phyloP scores from a whole-genome alignment of 2,113 vertebrate species.

The Neotragus pygmaeus region DNA sequence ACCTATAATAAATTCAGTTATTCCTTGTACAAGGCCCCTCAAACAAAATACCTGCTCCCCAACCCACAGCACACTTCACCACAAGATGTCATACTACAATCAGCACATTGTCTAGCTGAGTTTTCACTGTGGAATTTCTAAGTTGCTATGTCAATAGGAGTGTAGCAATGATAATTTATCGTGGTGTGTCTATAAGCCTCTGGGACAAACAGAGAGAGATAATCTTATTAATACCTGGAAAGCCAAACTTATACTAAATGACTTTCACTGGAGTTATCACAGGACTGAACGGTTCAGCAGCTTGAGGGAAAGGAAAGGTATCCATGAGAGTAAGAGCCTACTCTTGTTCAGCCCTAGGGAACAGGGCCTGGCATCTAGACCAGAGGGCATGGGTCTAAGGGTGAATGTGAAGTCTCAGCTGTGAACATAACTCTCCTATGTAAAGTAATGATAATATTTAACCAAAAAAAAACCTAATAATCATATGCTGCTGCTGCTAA shows the following conservation, averaged over 20 bases:
- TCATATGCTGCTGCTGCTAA: not conserved
- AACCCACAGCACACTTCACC: not conserved
- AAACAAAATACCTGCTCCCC: not conserved
- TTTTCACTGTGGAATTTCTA: not conserved
- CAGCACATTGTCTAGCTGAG: not conserved
- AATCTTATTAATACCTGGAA: not conserved
- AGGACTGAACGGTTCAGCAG: not conserved
- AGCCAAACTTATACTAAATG: not conserved
- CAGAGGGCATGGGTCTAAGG: not conserved
- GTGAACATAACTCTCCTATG: not conserved
- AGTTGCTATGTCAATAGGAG: not conserved
- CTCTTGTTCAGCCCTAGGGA: not conserved
- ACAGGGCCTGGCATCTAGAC: not conserved
- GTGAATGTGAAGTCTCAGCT: not conserved
- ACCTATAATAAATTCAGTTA: not conserved
- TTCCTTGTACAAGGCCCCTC: not conserved
- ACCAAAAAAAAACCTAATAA: not conserved
- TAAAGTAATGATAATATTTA: not conserved
- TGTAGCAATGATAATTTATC: not conserved
- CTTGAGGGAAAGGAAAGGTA: not conserved
- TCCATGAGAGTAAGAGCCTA: not conserved
- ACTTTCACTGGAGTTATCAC: not conserved
- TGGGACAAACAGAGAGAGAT: not conserved
- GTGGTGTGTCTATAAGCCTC: not conserved
- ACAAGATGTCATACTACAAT: not conserved